phyloP scores from a whole-genome alignment of 2,888 invertebrate species.

The Pyrochroa serraticornis region DNA sequence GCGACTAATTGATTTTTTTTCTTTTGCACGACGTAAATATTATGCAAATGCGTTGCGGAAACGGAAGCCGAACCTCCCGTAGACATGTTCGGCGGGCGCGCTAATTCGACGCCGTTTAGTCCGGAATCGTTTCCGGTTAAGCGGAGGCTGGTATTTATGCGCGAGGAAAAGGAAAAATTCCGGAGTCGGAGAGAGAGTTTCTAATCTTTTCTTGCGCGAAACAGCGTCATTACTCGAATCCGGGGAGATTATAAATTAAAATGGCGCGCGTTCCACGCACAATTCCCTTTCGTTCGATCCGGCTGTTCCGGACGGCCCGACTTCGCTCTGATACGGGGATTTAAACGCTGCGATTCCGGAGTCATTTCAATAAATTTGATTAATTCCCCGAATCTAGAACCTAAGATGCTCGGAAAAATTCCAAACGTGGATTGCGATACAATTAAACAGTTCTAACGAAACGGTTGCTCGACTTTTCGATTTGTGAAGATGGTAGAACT shows the following conservation, averaged over 20 bases:
- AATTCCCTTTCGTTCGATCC: slow-evolving; percentile 23
- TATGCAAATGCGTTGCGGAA: slow-evolving; percentile 5
- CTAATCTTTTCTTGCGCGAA: slow-evolving; percentile 12
- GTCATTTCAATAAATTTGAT: slow-evolving; percentile 27
- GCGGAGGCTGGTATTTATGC: slow-evolving; percentile 8
- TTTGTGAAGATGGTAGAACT: too few species aligned
- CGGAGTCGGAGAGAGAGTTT: slow-evolving; percentile 8
- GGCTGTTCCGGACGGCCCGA: slow-evolving; percentile 7
- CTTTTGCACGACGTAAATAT: slow-evolving; percentile 5
- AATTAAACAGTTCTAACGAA: too few species aligned
- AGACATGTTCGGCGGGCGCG: slow-evolving; percentile 1
- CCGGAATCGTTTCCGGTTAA: slow-evolving; percentile 9
- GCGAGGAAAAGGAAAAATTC: slow-evolving; percentile 9
- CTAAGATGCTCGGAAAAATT: too few species aligned
- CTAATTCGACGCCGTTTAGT: slow-evolving; percentile 12
- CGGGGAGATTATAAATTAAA: slow-evolving; percentile 32
- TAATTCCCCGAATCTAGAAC: slow-evolving; percentile 2
- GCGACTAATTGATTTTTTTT: slow-evolving; percentile 15
- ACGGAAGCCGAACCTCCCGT: slow-evolving; percentile 3
- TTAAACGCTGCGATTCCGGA: neutral
- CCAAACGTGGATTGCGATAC: too few species aligned
- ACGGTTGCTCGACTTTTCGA: too few species aligned
- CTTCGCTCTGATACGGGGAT: slow-evolving; percentile 9
- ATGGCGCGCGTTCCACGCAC: slow-evolving; percentile 20
- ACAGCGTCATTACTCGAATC: slow-evolving; percentile 24